A percentile compares a stretch with the other conserved stretches of the same genome.
These are phyloP conservation scores for Saguinus midas DNA, from an alignment of 2,113 vertebrate species.

Conservation along the genomic window DNA sequence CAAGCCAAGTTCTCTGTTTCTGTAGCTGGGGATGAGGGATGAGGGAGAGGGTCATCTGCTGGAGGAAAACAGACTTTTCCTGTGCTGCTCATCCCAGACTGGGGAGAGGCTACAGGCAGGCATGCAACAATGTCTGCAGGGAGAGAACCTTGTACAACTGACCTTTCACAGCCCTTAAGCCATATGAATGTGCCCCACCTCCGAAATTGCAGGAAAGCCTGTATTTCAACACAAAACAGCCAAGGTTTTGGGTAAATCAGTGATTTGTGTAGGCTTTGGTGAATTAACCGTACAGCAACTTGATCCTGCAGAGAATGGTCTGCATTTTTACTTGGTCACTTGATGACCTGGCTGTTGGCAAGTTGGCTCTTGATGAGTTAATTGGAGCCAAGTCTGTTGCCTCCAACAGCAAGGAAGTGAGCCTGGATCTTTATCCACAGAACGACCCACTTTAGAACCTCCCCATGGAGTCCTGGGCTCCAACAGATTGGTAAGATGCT, in stretches of 20 bases:
- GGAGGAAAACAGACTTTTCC: no score
- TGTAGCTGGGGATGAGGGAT: no score
- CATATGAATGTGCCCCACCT: no score
- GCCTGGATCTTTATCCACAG: not conserved
- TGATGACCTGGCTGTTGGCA: not conserved
- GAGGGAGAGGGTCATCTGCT: no score
- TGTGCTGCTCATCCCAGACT: no score
- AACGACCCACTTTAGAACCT: not conserved
- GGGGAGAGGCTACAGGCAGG: no score
- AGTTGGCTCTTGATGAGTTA: not conserved
- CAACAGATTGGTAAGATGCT: not conserved
- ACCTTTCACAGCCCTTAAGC: no score
- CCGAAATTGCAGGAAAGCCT: no score
- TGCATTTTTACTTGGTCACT: not conserved
- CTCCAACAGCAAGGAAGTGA: not conserved
- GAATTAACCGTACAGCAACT: not conserved
- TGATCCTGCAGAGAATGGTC: not conserved
- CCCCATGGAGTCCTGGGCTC: not conserved
- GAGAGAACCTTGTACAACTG: no score
- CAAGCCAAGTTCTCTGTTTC: no score
- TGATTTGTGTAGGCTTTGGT: not conserved
- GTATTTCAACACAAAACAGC: not conserved
- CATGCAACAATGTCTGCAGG: no score
- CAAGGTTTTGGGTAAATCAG: not conserved
- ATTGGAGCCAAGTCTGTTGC: not conserved